Conservation (phyloP, 2,113 vertebrate species). For the Globicephala melas region DNA sequence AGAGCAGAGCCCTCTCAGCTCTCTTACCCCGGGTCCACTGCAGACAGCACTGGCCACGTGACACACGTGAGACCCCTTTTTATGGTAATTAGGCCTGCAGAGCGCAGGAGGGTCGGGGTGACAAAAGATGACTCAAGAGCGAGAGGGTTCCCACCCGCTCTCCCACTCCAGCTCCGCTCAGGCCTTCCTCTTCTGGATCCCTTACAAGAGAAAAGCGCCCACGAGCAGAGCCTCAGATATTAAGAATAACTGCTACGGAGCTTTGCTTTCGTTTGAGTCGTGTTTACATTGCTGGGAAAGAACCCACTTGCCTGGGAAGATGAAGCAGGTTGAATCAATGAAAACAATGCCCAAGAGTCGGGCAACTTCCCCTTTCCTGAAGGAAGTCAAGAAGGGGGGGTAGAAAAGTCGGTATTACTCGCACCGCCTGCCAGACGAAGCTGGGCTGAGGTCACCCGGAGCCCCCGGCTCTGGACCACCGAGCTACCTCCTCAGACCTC, state of each 20-base stretch:
- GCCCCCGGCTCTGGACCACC: not conserved
- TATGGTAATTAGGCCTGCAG: not conserved
- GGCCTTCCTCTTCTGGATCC: slow-evolving; percentile 35
- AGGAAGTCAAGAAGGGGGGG: not conserved
- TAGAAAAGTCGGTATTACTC: not conserved
- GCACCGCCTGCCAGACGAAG: not conserved
- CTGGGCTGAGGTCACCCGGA: not conserved
- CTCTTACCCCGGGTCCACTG: not conserved
- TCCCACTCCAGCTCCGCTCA: not conserved
- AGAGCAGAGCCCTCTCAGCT: not conserved
- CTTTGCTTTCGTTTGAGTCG: slow-evolving; percentile 31
- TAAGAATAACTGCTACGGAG: not conserved
- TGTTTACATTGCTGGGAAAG: slow-evolving; percentile 1
- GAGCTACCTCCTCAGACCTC: not conserved
- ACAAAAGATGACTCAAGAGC: not conserved
- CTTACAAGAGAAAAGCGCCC: slow-evolving; percentile 19
- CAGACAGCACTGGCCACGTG: not conserved
- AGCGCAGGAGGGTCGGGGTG: too few species aligned
- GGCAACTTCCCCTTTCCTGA: slow-evolving; percentile 42
- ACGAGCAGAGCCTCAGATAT: not conserved
- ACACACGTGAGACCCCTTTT: not conserved
- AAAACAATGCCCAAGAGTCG: not conserved
- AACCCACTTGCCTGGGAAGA: slow-evolving; percentile 39
- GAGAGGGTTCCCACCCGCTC: not conserved
- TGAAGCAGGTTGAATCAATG: slow-evolving; percentile 36